phyloP scores from a whole-genome alignment of 2,888 invertebrate species.

The Caenorhabditis afra region DNA sequence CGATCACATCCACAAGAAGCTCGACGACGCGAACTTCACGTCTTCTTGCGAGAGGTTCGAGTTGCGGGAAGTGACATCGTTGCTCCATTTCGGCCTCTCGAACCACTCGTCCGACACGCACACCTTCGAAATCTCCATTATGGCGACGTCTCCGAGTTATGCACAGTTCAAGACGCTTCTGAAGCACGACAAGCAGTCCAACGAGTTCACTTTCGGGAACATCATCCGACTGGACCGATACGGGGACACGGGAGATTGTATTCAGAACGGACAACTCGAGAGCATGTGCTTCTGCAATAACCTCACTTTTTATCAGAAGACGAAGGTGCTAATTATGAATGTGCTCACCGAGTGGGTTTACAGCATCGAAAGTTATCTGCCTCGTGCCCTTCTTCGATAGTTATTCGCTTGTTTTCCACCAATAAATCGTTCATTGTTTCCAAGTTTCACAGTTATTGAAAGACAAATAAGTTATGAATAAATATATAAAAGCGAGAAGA shows the following conservation, averaged over 20 bases:
- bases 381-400: no score
- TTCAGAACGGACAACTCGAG: conserved; percentile 8
- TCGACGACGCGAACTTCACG: conserved; percentile 5
- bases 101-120: conserved; percentile 18
- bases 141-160: conserved; percentile 13
- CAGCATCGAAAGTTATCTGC: background rate
- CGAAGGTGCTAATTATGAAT: conserved; percentile 4
- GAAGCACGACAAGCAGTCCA: conserved; percentile 10
- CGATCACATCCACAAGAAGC: conserved; percentile 20
- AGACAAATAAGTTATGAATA: conserved; percentile 36
- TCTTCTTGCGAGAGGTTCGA: conserved; percentile 24
- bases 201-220: conserved; percentile 10
- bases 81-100: conserved; percentile 21
- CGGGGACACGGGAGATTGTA: conserved; percentile 28
- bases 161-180: conserved; percentile 25
- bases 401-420: no score
- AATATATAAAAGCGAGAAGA: conserved; percentile 2
- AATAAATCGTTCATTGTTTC: background rate
- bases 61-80: conserved; percentile 8
- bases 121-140: conserved; percentile 25
- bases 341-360: background rate
- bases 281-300: conserved; percentile 33
- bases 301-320: background rate
- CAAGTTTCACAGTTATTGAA: conserved; percentile 5
- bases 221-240: conserved; percentile 25